A percentile compares a stretch with the other conserved stretches of the same genome.
phyloP scores from a whole-genome alignment of 2,888 invertebrate genomes.

The Erannis defoliaria region DNA sequence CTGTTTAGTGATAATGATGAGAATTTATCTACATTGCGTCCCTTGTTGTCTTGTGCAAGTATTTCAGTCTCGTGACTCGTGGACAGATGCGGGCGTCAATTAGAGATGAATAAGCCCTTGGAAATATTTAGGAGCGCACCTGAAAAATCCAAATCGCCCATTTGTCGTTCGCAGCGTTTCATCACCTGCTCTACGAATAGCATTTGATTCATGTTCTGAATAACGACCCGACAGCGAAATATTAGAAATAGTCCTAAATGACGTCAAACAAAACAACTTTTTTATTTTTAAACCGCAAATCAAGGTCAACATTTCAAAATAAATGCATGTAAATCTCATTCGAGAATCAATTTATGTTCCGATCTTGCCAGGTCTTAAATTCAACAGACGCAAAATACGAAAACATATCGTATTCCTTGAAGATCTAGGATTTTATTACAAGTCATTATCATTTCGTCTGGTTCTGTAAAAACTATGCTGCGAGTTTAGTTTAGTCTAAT shows the following conservation, averaged over 20 bases:
- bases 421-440: slow-evolving; percentile 35
- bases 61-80: slow-evolving; percentile 36
- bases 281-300: slow-evolving; percentile 61
- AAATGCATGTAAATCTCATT: slow-evolving; percentile 47
- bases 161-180: slow-evolving; percentile 70
- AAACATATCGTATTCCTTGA: slow-evolving; percentile 27
- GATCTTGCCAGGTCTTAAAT: slow-evolving; percentile 46
- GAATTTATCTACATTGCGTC: slow-evolving; percentile 11
- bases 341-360: slow-evolving; percentile 45
- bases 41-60: slow-evolving; percentile 43
- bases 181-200: slow-evolving; percentile 69
- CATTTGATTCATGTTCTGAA: slow-evolving; percentile 75
- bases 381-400: slow-evolving; percentile 37
- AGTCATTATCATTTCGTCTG: slow-evolving; percentile 30
- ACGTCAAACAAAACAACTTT: slow-evolving; percentile 73
- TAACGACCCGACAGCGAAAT: slow-evolving; percentile 56
- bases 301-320: slow-evolving; percentile 55
- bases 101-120: slow-evolving; percentile 37
- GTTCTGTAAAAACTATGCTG: slow-evolving; percentile 17
- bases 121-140: slow-evolving; percentile 49
- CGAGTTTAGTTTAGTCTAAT: slow-evolving; percentile 20
- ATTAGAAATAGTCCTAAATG: slow-evolving; percentile 71
- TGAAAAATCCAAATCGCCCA: slow-evolving; percentile 61
- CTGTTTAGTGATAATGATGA: no score
- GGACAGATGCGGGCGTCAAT: slow-evolving; percentile 38